These are phyloP conservation scores for Rhyacichthys aspro DNA, from an alignment of 2,797 vertebrate genomes.

Conservation along the genomic window DNA sequence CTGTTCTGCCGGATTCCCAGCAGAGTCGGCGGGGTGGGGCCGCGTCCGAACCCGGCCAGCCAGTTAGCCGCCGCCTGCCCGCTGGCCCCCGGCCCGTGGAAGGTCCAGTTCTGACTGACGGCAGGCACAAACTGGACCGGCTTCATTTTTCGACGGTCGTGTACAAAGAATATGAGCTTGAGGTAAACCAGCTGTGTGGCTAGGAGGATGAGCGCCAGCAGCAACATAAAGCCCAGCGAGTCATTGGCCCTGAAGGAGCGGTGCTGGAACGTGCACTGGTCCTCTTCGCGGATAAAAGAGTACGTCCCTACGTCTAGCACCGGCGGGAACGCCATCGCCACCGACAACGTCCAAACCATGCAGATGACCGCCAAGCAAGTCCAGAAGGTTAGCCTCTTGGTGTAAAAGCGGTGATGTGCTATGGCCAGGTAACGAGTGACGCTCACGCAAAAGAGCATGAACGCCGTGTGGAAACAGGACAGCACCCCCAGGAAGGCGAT, in stretches of 20 bases:
- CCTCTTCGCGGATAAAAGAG: constrained; percentile 98
- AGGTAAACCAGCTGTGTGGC: constrained; percentile 99
- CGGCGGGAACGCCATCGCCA: constrained; percentile 99
- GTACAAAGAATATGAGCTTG: constrained; percentile 99
- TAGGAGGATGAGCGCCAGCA: constrained; percentile 97
- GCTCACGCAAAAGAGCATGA: constrained; percentile 99
- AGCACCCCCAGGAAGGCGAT: constrained; percentile 99
- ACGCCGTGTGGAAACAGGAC: constrained; percentile 98
- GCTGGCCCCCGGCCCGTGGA: constrained; percentile 97
- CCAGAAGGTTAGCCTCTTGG: constrained; percentile 98
- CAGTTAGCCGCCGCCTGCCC: constrained; percentile 99
- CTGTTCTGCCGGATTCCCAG: constrained; percentile 98
- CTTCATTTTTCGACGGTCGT: constrained; percentile 99
- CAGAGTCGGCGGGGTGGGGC: constrained; percentile 97
- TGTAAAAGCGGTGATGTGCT: constrained; percentile 98
- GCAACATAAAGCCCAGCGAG: constrained; percentile 99
- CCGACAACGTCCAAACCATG: constrained; percentile 99
- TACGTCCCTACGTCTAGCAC: constrained; percentile 99
- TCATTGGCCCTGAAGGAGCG: constrained; percentile 98
- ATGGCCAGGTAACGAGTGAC: constrained; percentile 99
- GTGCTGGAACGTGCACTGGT: constrained; percentile 99
- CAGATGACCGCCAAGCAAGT: constrained; percentile 98
- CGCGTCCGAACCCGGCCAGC: constrained; percentile 97
- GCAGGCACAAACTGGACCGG: constrained; percentile 99
- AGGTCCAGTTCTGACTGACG: constrained; percentile 99